Evolutionary conservation across 2,888 invertebrate species (phyloP), one percentile per base, ranked within the genome.

Genomic region (Crossocerus cetratus): DNA sequence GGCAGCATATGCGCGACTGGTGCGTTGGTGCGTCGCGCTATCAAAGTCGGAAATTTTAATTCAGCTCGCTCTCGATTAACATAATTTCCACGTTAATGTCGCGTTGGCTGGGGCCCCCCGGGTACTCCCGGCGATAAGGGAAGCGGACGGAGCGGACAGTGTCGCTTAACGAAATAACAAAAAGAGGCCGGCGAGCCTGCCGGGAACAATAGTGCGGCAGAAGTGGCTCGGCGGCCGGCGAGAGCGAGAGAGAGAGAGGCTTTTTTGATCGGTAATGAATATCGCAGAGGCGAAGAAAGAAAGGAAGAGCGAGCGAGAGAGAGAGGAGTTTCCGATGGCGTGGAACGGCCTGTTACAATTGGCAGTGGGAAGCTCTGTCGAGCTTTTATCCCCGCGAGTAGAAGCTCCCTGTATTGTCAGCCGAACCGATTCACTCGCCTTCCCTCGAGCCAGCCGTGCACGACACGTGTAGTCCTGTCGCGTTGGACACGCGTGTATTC

Each of bases 291-390:
- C 11, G 42, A 53, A 32, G 18, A 49, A 32, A 16, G 58, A 23
- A 43, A 8, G 20, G n/a, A 69, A 67, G 70, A 69, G 66, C 72
- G 55, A 64, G 56, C 21, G 54, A 44, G 71, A 69, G 69, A 56
- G 49, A 16, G 8, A 49, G 49, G 3, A 65, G 76, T 74, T 83
- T 85, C 78, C 84, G 84, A 78, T 82, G 78, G 61, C 22, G 45
- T 14, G n/a, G 49, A 14, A 49, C 62, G 58, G 78, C 78, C 83
- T 87, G 87, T 87, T 87, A 87, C 87, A 86, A 87, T 86, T 81
- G 84, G 77, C 80, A 78, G 14, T 78, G 75, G 53, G 72, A 77
- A 79, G 84, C 86, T 83, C 83, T 82, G 82, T 83, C 79, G 77
- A 32, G 32, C 77, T 74, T 80, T 78, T 81, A 83, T 84, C 77